Evolutionary conservation across 2,113 vertebrate genomes (phyloP).

Genomic region (Hydrochoerus hydrochaeris): DNA sequence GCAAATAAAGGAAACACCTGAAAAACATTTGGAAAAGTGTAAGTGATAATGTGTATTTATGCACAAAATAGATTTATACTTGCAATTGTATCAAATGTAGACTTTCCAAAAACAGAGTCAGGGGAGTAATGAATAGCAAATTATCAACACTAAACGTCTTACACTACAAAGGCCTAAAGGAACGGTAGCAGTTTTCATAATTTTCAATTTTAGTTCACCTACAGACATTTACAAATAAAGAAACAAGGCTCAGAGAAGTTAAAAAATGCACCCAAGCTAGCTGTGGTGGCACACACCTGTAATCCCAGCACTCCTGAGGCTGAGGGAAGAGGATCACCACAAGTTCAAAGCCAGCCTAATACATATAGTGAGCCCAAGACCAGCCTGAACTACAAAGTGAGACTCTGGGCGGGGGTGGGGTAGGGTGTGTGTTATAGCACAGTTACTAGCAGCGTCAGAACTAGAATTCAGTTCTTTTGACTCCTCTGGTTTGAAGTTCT

Average conservation of each 20-base stretch:
- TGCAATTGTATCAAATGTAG: background rate
- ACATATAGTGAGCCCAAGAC: too few species aligned
- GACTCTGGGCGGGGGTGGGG: too few species aligned
- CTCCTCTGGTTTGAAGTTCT: background rate
- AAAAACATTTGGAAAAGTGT: background rate
- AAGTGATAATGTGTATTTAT: background rate
- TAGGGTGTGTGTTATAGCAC: too few species aligned
- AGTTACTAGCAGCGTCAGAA: background rate
- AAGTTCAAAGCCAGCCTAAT: too few species aligned
- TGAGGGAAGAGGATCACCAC: too few species aligned
- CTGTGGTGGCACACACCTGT: too few species aligned
- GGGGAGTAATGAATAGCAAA: background rate
- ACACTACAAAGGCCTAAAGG: background rate
- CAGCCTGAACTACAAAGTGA: too few species aligned
- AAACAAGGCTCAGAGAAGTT: background rate
- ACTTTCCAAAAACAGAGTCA: background rate
- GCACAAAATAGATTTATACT: background rate
- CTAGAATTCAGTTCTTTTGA: background rate
- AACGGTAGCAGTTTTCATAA: background rate
- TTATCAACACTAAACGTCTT: background rate
- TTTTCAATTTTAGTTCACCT: constrained; percentile 7
- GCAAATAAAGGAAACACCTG: background rate
- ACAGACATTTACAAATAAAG: background rate
- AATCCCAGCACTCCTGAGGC: too few species aligned
- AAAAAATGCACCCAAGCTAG: background rate